These are phyloP conservation scores for Epinotia demarniana DNA, from an alignment of 2,888 invertebrate genomes.

Conservation along the genomic window DNA sequence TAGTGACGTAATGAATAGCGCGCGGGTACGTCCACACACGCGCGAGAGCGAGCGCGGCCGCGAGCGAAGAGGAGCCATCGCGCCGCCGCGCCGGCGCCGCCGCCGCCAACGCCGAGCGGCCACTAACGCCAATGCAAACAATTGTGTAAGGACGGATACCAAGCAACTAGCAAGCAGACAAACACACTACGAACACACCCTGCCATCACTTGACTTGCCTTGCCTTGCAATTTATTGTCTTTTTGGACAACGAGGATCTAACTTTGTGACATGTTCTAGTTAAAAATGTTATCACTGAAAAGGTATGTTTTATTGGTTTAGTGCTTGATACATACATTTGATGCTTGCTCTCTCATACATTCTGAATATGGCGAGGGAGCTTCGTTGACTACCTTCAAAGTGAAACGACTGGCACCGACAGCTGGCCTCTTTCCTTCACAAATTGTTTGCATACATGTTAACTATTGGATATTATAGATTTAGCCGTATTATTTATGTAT, in stretches of 20 bases:
- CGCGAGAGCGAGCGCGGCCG: constrained; percentile 43
- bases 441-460: constrained; percentile 92
- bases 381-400: constrained; percentile 61
- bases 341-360: constrained; percentile 74
- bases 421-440: constrained; percentile 92
- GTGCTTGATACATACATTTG: constrained; percentile 69
- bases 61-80: constrained; percentile 61
- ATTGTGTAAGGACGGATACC: constrained; percentile 85
- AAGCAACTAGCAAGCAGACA: constrained; percentile 72
- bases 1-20: constrained; percentile 32
- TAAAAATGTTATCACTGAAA: constrained; percentile 79
- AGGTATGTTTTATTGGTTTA: constrained; percentile 84
- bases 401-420: constrained; percentile 67
- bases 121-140: constrained; percentile 84
- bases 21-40: constrained; percentile 56
- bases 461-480: constrained; percentile 52
- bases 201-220: constrained; percentile 45
- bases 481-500: constrained; percentile 44
- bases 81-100: constrained; percentile 47
- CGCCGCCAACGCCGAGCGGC: constrained; percentile 51
- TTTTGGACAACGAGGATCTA: constrained; percentile 72
- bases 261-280: constrained; percentile 83
- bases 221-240: constrained; percentile 59
- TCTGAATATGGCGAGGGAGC: constrained; percentile 64
- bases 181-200: constrained; percentile 36